phyloP scores from a whole-genome alignment of 2,113 vertebrate species.

The Pelodiscus sinensis region DNA sequence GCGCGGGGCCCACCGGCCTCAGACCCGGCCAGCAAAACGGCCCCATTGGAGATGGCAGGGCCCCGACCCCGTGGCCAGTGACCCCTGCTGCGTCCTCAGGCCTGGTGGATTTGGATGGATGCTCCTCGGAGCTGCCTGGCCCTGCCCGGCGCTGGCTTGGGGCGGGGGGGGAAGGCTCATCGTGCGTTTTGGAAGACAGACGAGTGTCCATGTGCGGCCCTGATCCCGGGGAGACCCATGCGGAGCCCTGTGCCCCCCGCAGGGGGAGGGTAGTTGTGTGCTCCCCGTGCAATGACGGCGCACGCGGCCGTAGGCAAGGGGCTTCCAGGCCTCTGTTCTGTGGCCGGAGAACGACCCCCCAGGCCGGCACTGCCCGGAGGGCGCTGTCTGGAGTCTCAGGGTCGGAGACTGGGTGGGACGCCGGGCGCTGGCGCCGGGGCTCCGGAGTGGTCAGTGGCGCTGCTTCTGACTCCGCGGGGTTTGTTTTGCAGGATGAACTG shows the following conservation, averaged over 20 bases:
- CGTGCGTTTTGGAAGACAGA: not conserved
- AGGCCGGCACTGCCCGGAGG: not conserved
- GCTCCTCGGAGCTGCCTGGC: not conserved
- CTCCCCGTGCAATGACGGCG: not conserved
- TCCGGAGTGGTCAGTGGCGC: not conserved
- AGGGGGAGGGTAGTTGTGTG: not conserved
- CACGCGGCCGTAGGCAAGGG: not conserved
- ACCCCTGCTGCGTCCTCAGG: not conserved
- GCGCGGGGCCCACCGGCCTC: not conserved
- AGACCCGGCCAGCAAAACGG: not conserved
- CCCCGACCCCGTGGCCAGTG: accelerated
- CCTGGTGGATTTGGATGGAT: not conserved
- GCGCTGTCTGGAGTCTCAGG: not conserved
- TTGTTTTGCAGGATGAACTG: conserved; percentile 88
- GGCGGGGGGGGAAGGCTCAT: not conserved
- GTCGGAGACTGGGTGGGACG: not conserved
- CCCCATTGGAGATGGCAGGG: not conserved
- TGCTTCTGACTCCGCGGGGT: not conserved
- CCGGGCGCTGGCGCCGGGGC: not conserved
- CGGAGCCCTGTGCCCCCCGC: not conserved
- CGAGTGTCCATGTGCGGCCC: not conserved
- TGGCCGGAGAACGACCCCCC: not conserved
- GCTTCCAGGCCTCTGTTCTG: not conserved
- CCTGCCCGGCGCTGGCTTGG: not conserved
- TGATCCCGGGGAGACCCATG: not conserved